Evolutionary conservation across 2,797 vertebrate genomes (phyloP).

Genomic region (Parauchenoglanis punctatus): DNA sequence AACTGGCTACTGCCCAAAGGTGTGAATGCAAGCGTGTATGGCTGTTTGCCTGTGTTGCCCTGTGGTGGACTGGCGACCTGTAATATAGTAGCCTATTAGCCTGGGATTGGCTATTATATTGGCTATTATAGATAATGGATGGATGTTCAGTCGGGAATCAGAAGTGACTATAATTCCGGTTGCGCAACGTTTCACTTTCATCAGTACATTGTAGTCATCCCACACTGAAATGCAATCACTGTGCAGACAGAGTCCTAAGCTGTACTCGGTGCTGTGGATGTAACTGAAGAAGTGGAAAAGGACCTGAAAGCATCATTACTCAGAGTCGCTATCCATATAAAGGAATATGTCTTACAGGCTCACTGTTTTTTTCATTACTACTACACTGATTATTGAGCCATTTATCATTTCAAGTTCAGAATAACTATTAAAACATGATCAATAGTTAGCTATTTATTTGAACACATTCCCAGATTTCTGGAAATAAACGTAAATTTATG

Average conservation of each 20-base stretch:
- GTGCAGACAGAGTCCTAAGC: background rate
- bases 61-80: too few relatives aligned
- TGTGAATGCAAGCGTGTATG: too few relatives aligned
- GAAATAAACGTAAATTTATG: background rate
- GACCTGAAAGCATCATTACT: background rate
- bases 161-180: background rate
- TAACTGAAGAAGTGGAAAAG: background rate
- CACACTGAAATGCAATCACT: background rate
- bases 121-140: too few relatives aligned
- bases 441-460: background rate
- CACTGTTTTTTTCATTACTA: background rate
- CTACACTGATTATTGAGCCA: background rate
- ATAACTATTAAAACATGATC: background rate
- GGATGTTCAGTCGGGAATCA: too few relatives aligned
- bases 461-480: background rate
- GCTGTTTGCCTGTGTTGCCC: too few relatives aligned
- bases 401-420: too few relatives aligned
- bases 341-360: background rate
- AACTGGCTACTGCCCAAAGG: too few relatives aligned
- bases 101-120: too few relatives aligned
- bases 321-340: background rate
- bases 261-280: background rate
- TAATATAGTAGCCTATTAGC: too few relatives aligned
- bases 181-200: background rate
- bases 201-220: background rate